Percentiles rank a stretch among this genome's conserved stretches.
phyloP scores from a whole-genome alignment of 2,888 invertebrate species.

The Terebella lapidaria region DNA sequence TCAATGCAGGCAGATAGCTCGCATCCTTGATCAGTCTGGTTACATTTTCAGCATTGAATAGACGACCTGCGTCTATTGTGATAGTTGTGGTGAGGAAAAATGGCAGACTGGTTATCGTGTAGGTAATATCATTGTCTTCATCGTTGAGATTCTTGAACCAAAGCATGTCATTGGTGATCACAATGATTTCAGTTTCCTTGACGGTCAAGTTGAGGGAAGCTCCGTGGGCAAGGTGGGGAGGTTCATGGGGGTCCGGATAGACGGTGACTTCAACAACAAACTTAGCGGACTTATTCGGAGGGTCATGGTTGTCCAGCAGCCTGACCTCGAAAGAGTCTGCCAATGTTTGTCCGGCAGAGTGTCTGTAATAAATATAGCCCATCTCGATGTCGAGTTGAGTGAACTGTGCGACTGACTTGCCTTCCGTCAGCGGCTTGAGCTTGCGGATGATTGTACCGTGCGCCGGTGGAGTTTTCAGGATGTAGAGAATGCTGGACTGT shows the following conservation, averaged over 20 bases:
- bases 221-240: slow-evolving; percentile 43
- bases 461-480: slow-evolving; percentile 38
- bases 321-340: slow-evolving; percentile 45
- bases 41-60: slow-evolving; percentile 40
- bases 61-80: slow-evolving; percentile 45
- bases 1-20: slow-evolving; percentile 30
- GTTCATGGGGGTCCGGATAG: slow-evolving; percentile 44
- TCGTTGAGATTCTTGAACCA: slow-evolving; percentile 48
- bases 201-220: slow-evolving; percentile 37
- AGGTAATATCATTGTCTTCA: slow-evolving; percentile 25
- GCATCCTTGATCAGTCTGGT: slow-evolving; percentile 34
- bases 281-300: slow-evolving; percentile 46
- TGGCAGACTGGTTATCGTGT: slow-evolving; percentile 47
- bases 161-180: slow-evolving; percentile 41
- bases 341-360: slow-evolving; percentile 40
- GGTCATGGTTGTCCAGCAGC: slow-evolving; percentile 43
- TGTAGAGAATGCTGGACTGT: slow-evolving; percentile 42
- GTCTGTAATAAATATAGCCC: slow-evolving; percentile 50
- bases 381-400: slow-evolving; percentile 45
- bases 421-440: slow-evolving; percentile 35
- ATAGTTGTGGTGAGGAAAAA: slow-evolving; percentile 45
- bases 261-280: slow-evolving; percentile 42
- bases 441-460: slow-evolving; percentile 44
- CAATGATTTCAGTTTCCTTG: slow-evolving; percentile 42
- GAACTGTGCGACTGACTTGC: slow-evolving; percentile 40